Evolutionary conservation across 2,888 invertebrate species (phyloP).

Genomic region (Dicycla oo): DNA sequence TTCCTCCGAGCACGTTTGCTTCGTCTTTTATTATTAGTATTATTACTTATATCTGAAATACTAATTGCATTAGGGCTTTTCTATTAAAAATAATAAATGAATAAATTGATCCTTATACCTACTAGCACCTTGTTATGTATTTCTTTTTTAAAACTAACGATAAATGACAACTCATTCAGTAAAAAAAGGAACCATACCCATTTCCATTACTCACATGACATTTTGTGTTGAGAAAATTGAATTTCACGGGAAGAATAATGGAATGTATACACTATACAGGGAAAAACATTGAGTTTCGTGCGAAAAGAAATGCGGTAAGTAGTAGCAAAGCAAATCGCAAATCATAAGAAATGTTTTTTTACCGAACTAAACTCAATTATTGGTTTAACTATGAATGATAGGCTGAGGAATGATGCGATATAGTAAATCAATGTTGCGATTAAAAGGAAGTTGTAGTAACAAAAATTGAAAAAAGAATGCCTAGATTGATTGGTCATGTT

Average conservation of each 20-base stretch:
- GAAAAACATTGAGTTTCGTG: conserved; percentile 19
- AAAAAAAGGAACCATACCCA: conserved; percentile 34
- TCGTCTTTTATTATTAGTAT: too few relatives aligned
- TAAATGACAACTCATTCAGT: conserved; percentile 57
- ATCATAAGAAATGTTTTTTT: not conserved
- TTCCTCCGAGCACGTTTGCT: too few relatives aligned
- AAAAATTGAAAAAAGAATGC: too few relatives aligned
- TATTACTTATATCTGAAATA: too few relatives aligned
- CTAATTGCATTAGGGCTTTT: not conserved
- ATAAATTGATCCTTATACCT: not conserved
- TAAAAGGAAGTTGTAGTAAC: too few relatives aligned
- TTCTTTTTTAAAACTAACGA: conserved; percentile 13
- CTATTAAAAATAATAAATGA: not conserved
- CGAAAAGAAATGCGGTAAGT: not conserved
- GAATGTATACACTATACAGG: conserved; percentile 3
- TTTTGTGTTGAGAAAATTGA: conserved; percentile 79
- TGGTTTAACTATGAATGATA: too few relatives aligned
- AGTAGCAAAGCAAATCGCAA: not conserved
- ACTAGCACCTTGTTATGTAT: not conserved
- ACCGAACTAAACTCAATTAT: not conserved
- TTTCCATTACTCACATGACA: conserved; percentile 70
- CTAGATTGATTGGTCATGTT: too few relatives aligned
- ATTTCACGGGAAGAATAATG: conserved; percentile 65
- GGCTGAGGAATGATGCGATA: too few relatives aligned
- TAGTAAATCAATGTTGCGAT: too few relatives aligned